phyloP scores from a whole-genome alignment of 2,888 invertebrate species.

The Epirrhoe tristata region DNA sequence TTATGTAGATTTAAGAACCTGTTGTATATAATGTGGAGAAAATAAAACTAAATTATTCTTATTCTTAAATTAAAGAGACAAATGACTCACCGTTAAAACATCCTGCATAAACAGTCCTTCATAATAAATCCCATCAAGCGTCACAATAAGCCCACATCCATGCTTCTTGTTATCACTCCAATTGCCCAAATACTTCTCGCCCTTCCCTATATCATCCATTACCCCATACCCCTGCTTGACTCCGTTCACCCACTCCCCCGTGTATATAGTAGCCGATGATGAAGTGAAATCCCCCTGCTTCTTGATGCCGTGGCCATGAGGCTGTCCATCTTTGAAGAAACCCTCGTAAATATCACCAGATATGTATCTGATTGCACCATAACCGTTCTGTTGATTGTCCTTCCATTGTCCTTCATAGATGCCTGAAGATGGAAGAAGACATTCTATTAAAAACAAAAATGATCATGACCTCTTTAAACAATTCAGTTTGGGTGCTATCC shows the following conservation, averaged over 20 bases:
- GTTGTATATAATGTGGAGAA: too few species aligned
- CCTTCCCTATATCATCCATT: slow-evolving; percentile 92
- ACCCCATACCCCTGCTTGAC: slow-evolving; percentile 94
- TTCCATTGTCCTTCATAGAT: slow-evolving; percentile 93
- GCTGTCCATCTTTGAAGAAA: slow-evolving; percentile 92
- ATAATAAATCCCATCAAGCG: slow-evolving; percentile 95
- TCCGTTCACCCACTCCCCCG: slow-evolving; percentile 94
- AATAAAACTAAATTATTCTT: too few species aligned
- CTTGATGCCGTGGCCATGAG: slow-evolving; percentile 94
- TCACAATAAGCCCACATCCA: slow-evolving; percentile 94
- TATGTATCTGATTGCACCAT: slow-evolving; percentile 90
- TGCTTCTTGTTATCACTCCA: slow-evolving; percentile 94
- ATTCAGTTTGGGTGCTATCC: too few species aligned
- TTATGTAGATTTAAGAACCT: too few species aligned
- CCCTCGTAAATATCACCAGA: slow-evolving; percentile 95
- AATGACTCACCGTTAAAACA: slow-evolving; percentile 87
- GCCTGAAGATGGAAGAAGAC: slow-evolving; percentile 65
- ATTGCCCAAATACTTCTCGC: slow-evolving; percentile 95
- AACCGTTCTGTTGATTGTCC: slow-evolving; percentile 93
- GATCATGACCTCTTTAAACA: too few species aligned
- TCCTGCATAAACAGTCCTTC: slow-evolving; percentile 94
- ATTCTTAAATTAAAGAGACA: too few species aligned
- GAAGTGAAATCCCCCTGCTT: slow-evolving; percentile 92
- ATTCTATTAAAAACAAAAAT: not conserved
- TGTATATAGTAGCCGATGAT: slow-evolving; percentile 91